Evolutionary conservation across 2,888 invertebrate genomes (phyloP), one percentile per base, ranked within the genome.

Genomic region (Scelioninae gen. 1): DNA sequence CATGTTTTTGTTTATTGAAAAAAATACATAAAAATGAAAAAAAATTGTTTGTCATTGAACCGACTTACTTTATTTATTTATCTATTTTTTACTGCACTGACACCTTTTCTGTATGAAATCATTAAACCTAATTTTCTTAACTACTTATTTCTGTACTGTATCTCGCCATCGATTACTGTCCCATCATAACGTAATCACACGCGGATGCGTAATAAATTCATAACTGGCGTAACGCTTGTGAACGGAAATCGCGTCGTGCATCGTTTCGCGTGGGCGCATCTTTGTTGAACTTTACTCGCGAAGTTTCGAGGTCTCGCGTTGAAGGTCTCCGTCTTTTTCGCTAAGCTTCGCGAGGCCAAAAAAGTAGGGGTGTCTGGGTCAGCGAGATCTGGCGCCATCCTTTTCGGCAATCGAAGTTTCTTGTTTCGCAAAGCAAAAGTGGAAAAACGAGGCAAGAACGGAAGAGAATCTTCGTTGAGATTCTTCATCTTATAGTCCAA

Each of bases 361-460:
- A 82, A 76, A 68, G 47, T 23, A 10, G 31, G 11, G 10, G 23
- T 43, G 82, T 79, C 78, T 83, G 75, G 82, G 58, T 75, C 69
- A 74, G 60, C 65, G 47, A 82, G 53, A 63, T 43, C 34, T 78
- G 75, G 74, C 75, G 78, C 78, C 81, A 58, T 69, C 60, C 62
- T 77, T 74, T 80, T 68, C 66, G 53, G 29, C 34, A 8, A 13
- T 23, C 40, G 13, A 11, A 74, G 63, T 55, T 63, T 62, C 40
- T 34, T 47, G 13, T 65, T 34, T 58, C 15, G 68, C 23, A 32
- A 63, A 51, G 69, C 23, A 31, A 60, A 55, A 32, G 62, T 40
- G 15, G 29, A 49, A 82, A 80, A 74, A 72, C 16, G 32, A 47
- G 40, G 5, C n/a, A 63, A 56, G n/a, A 49, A 45, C 16, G 66